Evolutionary conservation across 2,797 vertebrate species (phyloP).

Genomic region (Phalloptychus januarius): DNA sequence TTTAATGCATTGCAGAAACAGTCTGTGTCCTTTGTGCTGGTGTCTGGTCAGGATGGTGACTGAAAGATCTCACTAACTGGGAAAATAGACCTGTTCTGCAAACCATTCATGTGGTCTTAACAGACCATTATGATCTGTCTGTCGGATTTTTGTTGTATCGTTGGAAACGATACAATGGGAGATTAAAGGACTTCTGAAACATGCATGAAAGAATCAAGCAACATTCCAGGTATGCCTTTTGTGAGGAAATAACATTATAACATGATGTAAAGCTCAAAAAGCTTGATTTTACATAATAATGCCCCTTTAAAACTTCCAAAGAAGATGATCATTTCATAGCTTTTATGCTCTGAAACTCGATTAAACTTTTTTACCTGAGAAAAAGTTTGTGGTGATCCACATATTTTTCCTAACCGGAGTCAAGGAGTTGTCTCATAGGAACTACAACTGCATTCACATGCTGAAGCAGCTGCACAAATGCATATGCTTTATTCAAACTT

Average conservation of each 20-base stretch:
- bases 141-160: not conserved
- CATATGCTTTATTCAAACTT: not conserved
- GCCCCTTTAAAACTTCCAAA: no score
- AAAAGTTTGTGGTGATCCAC: not conserved
- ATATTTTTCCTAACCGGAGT: not conserved
- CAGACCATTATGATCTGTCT: not conserved
- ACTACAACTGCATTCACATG: not conserved
- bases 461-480: not conserved
- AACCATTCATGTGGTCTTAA: not conserved
- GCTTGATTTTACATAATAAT: no score
- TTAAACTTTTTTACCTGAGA: not conserved
- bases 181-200: no score
- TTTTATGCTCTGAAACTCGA: not conserved
- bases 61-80: not conserved
- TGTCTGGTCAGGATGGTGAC: not conserved
- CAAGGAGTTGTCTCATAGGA: not conserved
- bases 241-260: no score
- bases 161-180: no score
- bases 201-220: no score
- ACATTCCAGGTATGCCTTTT: no score
- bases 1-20: not conserved
- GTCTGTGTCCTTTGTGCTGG: not conserved
- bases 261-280: no score
- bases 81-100: not conserved
- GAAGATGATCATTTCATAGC: not conserved